These are phyloP conservation scores for Cairina moschata DNA, from an alignment of 2,113 vertebrate genomes.

Conservation along the genomic window DNA sequence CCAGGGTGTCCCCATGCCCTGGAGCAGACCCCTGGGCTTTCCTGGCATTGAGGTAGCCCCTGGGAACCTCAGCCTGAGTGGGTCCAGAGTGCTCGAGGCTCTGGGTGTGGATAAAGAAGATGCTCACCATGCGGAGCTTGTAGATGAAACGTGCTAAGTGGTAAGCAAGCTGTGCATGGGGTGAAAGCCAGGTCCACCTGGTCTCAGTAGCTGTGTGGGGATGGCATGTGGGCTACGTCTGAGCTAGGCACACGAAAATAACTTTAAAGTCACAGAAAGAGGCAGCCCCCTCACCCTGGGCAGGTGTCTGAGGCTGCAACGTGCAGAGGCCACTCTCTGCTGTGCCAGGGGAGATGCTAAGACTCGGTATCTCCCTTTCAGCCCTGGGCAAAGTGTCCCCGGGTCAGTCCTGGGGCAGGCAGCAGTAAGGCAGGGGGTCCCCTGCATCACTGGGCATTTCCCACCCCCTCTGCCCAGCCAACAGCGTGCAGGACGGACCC, in stretches of 20 bases:
- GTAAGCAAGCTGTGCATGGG: accelerated
- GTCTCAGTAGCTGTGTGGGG: background rate
- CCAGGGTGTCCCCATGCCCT: background rate
- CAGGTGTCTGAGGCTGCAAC: background rate
- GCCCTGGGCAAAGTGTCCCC: background rate
- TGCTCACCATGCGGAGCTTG: background rate
- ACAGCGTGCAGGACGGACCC: accelerated
- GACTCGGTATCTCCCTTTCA: background rate
- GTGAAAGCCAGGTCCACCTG: background rate
- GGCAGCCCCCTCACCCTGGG: background rate
- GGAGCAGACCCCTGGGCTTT: background rate
- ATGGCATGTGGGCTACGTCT: accelerated
- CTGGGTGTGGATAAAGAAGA: background rate
- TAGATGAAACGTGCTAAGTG: background rate
- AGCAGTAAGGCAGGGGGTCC: background rate
- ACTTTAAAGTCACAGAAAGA: background rate
- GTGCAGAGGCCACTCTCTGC: background rate
- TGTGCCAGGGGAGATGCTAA: accelerated
- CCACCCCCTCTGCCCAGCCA: accelerated
- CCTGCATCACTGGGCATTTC: background rate
- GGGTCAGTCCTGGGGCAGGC: background rate
- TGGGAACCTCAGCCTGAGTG: background rate
- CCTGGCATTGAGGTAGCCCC: background rate
- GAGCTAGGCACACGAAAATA: background rate
- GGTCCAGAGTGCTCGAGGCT: background rate